A percentile compares a stretch with the other conserved stretches of the same genome.
Evolutionary conservation across 2,797 vertebrate genomes (phyloP).

Genomic region (Ctenopoma kingsleyae): DNA sequence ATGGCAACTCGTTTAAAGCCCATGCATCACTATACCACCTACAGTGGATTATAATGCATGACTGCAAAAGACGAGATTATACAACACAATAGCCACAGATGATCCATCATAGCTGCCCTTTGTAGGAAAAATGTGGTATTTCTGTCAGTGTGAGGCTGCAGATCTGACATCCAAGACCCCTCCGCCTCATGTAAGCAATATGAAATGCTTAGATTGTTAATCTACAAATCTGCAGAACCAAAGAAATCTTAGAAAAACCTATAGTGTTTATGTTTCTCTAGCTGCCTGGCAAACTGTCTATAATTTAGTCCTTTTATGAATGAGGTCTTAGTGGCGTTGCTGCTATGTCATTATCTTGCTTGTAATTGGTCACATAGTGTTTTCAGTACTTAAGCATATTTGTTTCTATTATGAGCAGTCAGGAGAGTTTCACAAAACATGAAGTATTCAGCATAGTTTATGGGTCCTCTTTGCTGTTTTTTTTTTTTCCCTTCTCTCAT

Average conservation of each 20-base stretch:
- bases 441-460: slow-evolving; percentile 12
- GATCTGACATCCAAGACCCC: slow-evolving; percentile 59
- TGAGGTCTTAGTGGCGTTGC: slow-evolving; percentile 41
- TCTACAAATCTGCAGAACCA: slow-evolving; percentile 45
- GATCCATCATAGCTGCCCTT: slow-evolving; percentile 67
- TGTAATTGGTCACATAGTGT: slow-evolving; percentile 46
- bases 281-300: slow-evolving; percentile 17
- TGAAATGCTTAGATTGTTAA: slow-evolving; percentile 48
- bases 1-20: slow-evolving; percentile 75
- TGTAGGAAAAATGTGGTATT: slow-evolving; percentile 40
- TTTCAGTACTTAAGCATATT: slow-evolving; percentile 44
- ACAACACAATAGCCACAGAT: slow-evolving; percentile 63
- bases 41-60: slow-evolving; percentile 76
- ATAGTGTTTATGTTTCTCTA: slow-evolving; percentile 20
- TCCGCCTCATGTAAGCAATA: slow-evolving; percentile 49
- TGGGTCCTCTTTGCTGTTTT: slow-evolving; percentile 11
- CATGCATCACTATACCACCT: slow-evolving; percentile 72
- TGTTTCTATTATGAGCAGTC: slow-evolving; percentile 30
- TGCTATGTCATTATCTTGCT: slow-evolving; percentile 59
- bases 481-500: slow-evolving; percentile 28
- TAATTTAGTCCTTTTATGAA: slow-evolving; percentile 46
- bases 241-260: slow-evolving; percentile 39
- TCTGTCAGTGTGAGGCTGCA: slow-evolving; percentile 54
- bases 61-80: slow-evolving; percentile 65
- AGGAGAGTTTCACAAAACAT: slow-evolving; percentile 21